Evolutionary conservation across 2,113 vertebrate species (phyloP).

Genomic region (Silurus glanis): DNA sequence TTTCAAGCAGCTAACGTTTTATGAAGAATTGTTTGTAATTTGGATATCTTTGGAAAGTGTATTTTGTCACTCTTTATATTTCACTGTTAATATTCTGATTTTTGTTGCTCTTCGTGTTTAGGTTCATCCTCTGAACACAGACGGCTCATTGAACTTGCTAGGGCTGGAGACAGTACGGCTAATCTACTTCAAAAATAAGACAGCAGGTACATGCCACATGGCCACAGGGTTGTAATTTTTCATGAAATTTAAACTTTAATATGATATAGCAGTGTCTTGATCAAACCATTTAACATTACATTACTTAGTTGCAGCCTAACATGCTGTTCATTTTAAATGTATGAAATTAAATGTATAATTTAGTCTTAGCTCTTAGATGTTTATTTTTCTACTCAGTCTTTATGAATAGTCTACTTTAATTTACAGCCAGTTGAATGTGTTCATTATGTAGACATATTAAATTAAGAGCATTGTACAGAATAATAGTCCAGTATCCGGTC

Average conservation of each 20-base stretch:
- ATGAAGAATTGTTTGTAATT: background rate
- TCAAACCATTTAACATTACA: background rate
- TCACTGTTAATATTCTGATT: background rate
- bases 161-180: conserved; percentile 92
- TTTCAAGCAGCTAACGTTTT: background rate
- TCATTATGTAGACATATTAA: background rate
- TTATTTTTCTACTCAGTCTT: too few species aligned
- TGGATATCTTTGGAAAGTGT: background rate
- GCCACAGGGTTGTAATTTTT: background rate
- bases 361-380: background rate
- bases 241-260: background rate
- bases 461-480: background rate
- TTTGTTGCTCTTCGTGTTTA: conserved; percentile 52
- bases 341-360: background rate
- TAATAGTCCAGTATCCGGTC: too few species aligned
- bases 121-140: conserved; percentile 92
- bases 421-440: background rate
- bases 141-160: conserved; percentile 94
- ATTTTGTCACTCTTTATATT: background rate
- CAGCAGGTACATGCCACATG: conserved; percentile 82
- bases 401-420: background rate
- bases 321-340: background rate
- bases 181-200: conserved; percentile 99
- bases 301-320: background rate
- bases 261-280: background rate